phyloP scores from a whole-genome alignment of 2,888 invertebrate genomes.

The Deilephila porcellus region DNA sequence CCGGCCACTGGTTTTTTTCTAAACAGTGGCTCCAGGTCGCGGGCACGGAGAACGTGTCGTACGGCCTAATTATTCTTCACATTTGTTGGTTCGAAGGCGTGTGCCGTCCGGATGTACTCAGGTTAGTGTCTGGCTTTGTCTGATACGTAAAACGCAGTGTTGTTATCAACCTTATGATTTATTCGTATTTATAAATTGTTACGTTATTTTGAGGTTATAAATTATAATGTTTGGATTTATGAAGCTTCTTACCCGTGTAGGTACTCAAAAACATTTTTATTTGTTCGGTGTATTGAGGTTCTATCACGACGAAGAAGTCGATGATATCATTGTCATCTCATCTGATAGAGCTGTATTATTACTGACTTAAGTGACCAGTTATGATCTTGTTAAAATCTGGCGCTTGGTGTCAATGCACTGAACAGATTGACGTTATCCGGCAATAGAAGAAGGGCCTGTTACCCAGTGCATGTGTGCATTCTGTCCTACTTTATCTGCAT shows the following conservation, averaged over 20 bases:
- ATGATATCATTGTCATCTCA: too few relatives aligned
- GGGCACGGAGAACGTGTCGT: conserved; percentile 51
- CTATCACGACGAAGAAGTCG: too few relatives aligned
- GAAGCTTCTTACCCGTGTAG: neutral
- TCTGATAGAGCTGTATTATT: neutral
- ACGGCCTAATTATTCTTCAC: conserved; percentile 62
- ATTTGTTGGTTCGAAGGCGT: conserved; percentile 47
- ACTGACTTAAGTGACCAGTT: neutral
- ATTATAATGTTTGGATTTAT: neutral
- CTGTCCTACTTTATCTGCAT: neutral
- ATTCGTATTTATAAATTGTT: neutral
- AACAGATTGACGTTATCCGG: neutral
- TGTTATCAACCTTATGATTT: neutral
- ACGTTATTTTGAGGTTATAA: conserved; percentile 27
- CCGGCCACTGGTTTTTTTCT: conserved; percentile 52
- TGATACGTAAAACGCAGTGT: conserved; percentile 10
- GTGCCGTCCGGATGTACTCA: conserved; percentile 52
- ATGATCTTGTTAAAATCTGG: neutral
- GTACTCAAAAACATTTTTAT: too few relatives aligned
- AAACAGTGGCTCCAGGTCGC: conserved; percentile 49
- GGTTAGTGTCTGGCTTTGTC: conserved; percentile 53
- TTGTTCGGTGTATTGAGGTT: too few relatives aligned
- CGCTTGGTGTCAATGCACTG: neutral
- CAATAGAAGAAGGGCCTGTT: neutral
- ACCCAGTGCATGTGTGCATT: neutral